Conservation (phyloP, 2,113 vertebrate genomes). For the Acrocephalus arundinaceus region DNA sequence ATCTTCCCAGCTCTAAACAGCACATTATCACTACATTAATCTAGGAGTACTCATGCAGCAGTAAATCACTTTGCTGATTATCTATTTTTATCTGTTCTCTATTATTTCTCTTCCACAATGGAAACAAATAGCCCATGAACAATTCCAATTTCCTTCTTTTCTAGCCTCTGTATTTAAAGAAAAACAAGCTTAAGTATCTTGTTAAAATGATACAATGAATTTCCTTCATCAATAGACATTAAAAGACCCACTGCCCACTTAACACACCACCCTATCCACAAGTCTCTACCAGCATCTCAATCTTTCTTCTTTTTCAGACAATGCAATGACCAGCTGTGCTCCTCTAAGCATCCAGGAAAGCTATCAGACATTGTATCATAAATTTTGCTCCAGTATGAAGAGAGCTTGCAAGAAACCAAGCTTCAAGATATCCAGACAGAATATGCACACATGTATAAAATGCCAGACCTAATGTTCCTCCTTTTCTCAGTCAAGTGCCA, state of each 20-base stretch:
- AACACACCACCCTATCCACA: neutral
- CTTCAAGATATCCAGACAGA: neutral
- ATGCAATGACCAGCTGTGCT: neutral
- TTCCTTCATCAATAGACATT: neutral
- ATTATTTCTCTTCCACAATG: conserved; percentile 24
- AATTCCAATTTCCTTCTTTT: neutral
- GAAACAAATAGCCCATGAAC: conserved; percentile 26
- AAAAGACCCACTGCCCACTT: neutral
- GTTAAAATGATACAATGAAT: neutral
- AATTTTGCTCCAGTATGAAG: neutral
- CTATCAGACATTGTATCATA: neutral
- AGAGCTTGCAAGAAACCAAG: neutral
- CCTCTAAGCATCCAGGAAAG: neutral
- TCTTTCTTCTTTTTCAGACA: neutral
- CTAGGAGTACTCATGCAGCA: conserved; percentile 30
- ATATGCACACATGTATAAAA: neutral
- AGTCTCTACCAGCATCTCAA: neutral
- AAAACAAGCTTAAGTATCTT: neutral
- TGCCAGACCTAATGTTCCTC: neutral
- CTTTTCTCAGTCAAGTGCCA: neutral
- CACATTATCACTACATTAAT: conserved; percentile 45
- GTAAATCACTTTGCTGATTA: conserved; percentile 40
- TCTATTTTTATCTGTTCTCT: conserved; percentile 26
- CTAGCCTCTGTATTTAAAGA: neutral
- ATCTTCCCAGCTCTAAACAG: conserved; percentile 8